A percentile compares a stretch with the other conserved stretches of the same genome.
These are phyloP conservation scores for Tubulanus polymorphus DNA, from an alignment of 2,888 invertebrate genomes.

Conservation along the genomic window DNA sequence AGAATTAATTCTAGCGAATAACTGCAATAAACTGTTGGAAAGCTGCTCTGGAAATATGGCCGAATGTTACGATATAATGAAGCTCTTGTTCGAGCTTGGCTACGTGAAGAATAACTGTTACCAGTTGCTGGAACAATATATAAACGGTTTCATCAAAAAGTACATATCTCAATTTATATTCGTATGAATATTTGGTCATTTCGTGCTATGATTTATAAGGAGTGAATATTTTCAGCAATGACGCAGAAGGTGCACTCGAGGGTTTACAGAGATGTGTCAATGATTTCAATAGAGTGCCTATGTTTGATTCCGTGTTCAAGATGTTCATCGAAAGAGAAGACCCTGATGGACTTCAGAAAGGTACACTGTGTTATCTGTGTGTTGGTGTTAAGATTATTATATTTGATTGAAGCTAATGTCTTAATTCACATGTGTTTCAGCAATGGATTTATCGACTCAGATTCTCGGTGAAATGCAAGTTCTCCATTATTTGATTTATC, in stretches of 20 bases:
- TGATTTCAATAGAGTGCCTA: slow-evolving; percentile 68
- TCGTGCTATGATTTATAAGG: neutral
- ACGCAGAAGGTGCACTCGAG: slow-evolving; percentile 66
- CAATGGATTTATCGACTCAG: slow-evolving; percentile 75
- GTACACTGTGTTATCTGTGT: no score
- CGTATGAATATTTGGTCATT: neutral
- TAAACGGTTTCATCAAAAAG: slow-evolving; percentile 3
- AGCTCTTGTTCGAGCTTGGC: slow-evolving; percentile 9
- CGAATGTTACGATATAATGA: slow-evolving; percentile 2
- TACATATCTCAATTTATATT: neutral
- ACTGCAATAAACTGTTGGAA: neutral
- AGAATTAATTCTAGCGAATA: neutral
- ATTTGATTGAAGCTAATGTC: neutral
- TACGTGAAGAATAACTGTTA: slow-evolving; percentile 7
- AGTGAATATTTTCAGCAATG: slow-evolving; percentile 57
- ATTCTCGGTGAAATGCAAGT: slow-evolving; percentile 80
- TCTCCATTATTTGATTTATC: slow-evolving; percentile 75
- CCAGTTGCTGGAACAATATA: neutral
- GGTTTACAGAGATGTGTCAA: slow-evolving; percentile 69
- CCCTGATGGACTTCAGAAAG: slow-evolving; percentile 69
- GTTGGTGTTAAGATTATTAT: neutral
- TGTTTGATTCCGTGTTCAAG: slow-evolving; percentile 71
- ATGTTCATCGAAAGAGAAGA: slow-evolving; percentile 57
- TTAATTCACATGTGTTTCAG: slow-evolving; percentile 21
- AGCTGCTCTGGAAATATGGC: slow-evolving; percentile 1